Evolutionary conservation across 2,113 vertebrate genomes (phyloP), one percentile per base, ranked within the genome.

Genomic region (Azemiops feae): DNA sequence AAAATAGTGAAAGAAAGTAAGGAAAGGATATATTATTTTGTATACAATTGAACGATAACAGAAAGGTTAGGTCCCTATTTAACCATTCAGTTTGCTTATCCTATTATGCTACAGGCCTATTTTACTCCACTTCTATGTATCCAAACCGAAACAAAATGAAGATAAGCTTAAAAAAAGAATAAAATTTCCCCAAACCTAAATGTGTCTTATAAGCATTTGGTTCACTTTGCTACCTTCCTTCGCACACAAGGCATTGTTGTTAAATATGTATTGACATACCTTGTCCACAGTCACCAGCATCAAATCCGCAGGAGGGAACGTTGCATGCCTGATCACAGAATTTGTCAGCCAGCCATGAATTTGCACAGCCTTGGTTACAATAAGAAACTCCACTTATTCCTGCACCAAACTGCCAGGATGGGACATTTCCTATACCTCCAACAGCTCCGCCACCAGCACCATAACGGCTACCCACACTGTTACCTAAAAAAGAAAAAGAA

Each of bases 271-370:
- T 60, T 91, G 93, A 93, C 95, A 93, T 97, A 99, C 99, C 99
- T 97, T 99, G 98, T 52, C 99, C 99, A 95, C 99, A 99, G 97
- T 99, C 99, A 16, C 99, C 99, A 89, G 99, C 99, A 93, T 99
- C 99, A 85, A 98, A 99, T 6, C 99, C 99, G 93, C 99, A 99
- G 1, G 98, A 94, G 25, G 99, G 97, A 8, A 99, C 98, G 0
- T 99, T 99, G 97, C 99, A 99, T 89, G 99, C 99, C 93, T 99
- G 99, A 96, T 99, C 99, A 94, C 99, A 99, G 97, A 99, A 99
- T 95, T 99, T 99, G 96, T 99, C 99, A 0, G 99, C 99, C 4
- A 99, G 97, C 99, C 99, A 99, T 91, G 99, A 99, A 95, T 99
- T 99, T 50, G 99, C 99, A 94, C 99, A 99, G 89, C 99, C 99